phyloP scores from a whole-genome alignment of 2,113 vertebrate species.

The Leiothrix lutea region DNA sequence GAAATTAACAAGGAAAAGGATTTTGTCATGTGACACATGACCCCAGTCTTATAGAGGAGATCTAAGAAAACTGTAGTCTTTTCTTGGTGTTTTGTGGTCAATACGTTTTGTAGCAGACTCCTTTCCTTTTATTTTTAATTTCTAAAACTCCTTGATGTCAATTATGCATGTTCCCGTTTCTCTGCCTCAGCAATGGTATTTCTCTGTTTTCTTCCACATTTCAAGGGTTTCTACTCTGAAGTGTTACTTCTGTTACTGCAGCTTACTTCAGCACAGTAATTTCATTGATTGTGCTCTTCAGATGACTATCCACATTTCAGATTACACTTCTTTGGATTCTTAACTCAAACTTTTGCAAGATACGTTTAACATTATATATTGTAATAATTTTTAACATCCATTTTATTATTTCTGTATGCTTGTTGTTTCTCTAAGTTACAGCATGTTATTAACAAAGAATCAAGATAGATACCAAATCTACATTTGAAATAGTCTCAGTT shows the following conservation, averaged over 20 bases:
- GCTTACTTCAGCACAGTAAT: not conserved
- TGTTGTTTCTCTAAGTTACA: not conserved
- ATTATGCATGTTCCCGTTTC: not conserved
- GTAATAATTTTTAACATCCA: not conserved
- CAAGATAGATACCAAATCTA: not conserved
- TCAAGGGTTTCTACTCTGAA: not conserved
- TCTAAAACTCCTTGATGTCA: not conserved
- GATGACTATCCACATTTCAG: not conserved
- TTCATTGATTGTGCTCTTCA: not conserved
- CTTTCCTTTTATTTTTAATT: not conserved
- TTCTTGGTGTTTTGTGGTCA: not conserved
- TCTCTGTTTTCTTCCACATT: not conserved
- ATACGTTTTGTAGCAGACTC: not conserved
- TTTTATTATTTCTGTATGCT: not conserved
- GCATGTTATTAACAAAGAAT: not conserved
- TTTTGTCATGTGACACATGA: not conserved
- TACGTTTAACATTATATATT: not conserved
- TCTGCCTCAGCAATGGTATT: not conserved
- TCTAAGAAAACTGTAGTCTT: not conserved
- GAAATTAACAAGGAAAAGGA: not conserved
- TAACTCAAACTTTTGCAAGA: not conserved
- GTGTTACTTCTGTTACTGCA: not conserved
- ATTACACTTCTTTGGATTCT: not conserved
- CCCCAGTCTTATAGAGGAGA: not conserved
- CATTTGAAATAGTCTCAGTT: not conserved